These are phyloP conservation scores for Hirudo medicinalis DNA, from an alignment of 1,140 invertebrate species.

Conservation along the genomic window DNA sequence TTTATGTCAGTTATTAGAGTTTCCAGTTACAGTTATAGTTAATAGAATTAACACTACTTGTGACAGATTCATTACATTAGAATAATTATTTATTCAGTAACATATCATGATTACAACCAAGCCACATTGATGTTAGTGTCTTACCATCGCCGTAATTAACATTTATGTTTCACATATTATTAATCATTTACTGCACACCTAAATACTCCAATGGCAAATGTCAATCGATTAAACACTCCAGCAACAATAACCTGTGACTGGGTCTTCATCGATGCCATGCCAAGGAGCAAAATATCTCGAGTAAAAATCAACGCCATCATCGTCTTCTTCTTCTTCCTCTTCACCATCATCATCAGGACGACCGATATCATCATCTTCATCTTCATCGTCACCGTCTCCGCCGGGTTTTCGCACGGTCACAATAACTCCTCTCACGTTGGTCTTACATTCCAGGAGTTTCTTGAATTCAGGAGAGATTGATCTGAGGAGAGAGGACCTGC, in stretches of 20 bases:
- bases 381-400: neutral
- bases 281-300: constrained; percentile 9
- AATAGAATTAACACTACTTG: too few relatives aligned
- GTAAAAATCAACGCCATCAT: constrained; percentile 4
- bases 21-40: too few relatives aligned
- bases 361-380: neutral
- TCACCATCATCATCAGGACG: neutral
- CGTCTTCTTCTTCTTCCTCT: constrained; percentile 1
- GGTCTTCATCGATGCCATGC: constrained; percentile 4
- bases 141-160: too few relatives aligned
- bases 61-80: too few relatives aligned
- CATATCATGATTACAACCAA: too few relatives aligned
- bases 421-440: neutral
- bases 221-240: too few relatives aligned
- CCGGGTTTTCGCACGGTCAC: neutral
- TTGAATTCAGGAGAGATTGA: neutral
- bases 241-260: neutral
- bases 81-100: too few relatives aligned
- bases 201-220: too few relatives aligned
- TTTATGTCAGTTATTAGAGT: too few relatives aligned
- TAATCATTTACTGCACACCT: neutral
- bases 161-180: neutral
- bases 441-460: neutral
- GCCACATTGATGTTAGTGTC: too few relatives aligned
- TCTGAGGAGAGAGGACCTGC: neutral